Evolutionary conservation across 2,888 invertebrate species (phyloP).

Genomic region (Lasioglossum pauxillum): DNA sequence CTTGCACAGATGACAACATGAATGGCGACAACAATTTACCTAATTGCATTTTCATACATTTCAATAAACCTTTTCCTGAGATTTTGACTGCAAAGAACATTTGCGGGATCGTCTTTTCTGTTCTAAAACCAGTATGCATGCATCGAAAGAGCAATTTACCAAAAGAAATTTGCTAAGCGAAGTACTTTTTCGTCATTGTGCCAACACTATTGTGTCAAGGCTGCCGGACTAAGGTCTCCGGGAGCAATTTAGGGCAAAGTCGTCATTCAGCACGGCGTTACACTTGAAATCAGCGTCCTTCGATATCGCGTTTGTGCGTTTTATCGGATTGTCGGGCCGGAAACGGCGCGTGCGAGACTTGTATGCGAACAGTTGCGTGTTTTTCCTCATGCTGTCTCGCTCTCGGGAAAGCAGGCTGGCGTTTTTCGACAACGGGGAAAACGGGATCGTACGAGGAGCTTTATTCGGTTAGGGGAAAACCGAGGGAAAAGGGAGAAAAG

Average conservation of each 20-base stretch:
- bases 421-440: neutral
- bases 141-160: neutral
- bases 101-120: neutral
- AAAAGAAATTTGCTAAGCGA: neutral
- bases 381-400: neutral
- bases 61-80: neutral
- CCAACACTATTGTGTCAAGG: neutral
- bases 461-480: neutral
- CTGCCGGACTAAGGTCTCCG: slow-evolving; percentile 3
- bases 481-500: neutral
- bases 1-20: neutral
- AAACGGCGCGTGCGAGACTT: slow-evolving; percentile 9
- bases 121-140: neutral
- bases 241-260: neutral
- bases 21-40: neutral
- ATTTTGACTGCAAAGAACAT: neutral
- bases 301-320: slow-evolving; percentile 13
- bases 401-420: neutral
- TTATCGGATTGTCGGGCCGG: slow-evolving; percentile 37
- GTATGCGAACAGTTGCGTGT: neutral
- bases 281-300: slow-evolving; percentile 9
- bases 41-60: neutral
- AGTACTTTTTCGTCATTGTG: neutral
- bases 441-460: neutral
- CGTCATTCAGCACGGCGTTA: neutral